Base-by-base conservation (phyloP, 2,888 invertebrate species). In the Thysanoteuthis rhombus region DNA sequence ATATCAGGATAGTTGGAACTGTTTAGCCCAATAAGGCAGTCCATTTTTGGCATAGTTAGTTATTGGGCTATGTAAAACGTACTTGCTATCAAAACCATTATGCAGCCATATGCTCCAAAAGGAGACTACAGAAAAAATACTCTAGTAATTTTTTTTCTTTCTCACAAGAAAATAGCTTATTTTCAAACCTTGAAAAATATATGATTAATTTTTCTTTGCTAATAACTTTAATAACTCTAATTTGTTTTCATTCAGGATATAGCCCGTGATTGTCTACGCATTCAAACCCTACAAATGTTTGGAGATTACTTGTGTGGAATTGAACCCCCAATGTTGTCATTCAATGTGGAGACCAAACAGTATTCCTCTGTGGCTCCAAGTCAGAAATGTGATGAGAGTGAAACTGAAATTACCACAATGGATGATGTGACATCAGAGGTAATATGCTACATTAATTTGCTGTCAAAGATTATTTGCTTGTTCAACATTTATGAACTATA, bases 271-370 rank as follows among this genome's bases (percentile, higher is more conserved):
- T 98, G 98, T 95, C 97, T 98, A 94, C 97, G 99, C 94, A 98
- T 98, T 93, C 97, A 98, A 95, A 98, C 98, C 96, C 97, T 99
- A 94, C 97, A 98, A 93, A 98, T 98, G 97, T 98, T 98, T 97
- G 98, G 98, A 58, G 98, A 98, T 97, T 98, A 98, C 97, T 98
- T 98, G 94, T 98, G 98, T 96, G 98, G 98, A 38, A 98, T 98
- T 95, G 98, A 98, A 96, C 98, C 98, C n/a, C 98, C 98, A 0
- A 98, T 98, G 94, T 97, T 99, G 95, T 98, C 98, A 95, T 97
- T 96, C 94, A 95, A 96, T 95, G 97, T 96, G 93, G 96, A 96
- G 94, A 96, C 94, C 6, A 95, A 95, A 47, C 94, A 94, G 93
- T 97, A 97, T 95, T 96, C 95, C 94, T 96, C 96, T 93, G 95